Conservation (phyloP, 1,140 invertebrate genomes). For the Capitella teleta region DNA sequence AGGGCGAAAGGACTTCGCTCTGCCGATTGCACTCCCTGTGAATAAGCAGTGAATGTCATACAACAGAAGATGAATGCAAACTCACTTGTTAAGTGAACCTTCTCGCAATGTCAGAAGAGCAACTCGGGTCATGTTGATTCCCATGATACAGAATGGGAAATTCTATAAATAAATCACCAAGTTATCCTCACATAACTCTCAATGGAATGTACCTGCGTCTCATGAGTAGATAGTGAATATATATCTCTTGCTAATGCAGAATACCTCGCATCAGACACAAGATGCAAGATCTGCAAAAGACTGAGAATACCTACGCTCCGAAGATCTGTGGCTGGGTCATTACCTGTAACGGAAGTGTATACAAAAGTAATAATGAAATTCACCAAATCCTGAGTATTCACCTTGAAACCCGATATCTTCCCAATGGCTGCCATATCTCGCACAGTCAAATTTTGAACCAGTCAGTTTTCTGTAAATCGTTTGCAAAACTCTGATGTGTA, state of each 20-base stretch:
- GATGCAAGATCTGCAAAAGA: slow-evolving; percentile 45
- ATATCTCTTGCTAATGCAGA: slow-evolving; percentile 42
- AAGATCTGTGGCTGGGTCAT: slow-evolving; percentile 49
- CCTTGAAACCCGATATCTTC: slow-evolving; percentile 52
- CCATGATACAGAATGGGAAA: too few relatives aligned
- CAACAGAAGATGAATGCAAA: too few relatives aligned
- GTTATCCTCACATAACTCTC: too few relatives aligned
- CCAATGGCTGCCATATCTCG: slow-evolving; percentile 48
- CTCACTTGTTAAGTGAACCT: too few relatives aligned
- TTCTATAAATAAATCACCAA: too few relatives aligned
- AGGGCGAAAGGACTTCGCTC: too few relatives aligned
- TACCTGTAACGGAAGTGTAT: slow-evolving; percentile 29
- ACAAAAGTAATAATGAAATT: background rate
- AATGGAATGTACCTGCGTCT: slow-evolving; percentile 33
- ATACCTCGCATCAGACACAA: slow-evolving; percentile 38
- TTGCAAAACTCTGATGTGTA: slow-evolving; percentile 44
- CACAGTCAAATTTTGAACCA: slow-evolving; percentile 42
- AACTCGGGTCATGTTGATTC: too few relatives aligned
- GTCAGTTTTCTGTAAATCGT: slow-evolving; percentile 48
- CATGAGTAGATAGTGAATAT: slow-evolving; percentile 46
- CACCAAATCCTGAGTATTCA: slow-evolving; percentile 6
- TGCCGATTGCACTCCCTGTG: too few relatives aligned
- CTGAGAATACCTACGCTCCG: slow-evolving; percentile 48
- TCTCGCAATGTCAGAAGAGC: too few relatives aligned
- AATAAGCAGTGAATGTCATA: too few relatives aligned